Base-by-base conservation (phyloP, 2,113 vertebrate genomes). In the Engraulis encrasicolus region DNA sequence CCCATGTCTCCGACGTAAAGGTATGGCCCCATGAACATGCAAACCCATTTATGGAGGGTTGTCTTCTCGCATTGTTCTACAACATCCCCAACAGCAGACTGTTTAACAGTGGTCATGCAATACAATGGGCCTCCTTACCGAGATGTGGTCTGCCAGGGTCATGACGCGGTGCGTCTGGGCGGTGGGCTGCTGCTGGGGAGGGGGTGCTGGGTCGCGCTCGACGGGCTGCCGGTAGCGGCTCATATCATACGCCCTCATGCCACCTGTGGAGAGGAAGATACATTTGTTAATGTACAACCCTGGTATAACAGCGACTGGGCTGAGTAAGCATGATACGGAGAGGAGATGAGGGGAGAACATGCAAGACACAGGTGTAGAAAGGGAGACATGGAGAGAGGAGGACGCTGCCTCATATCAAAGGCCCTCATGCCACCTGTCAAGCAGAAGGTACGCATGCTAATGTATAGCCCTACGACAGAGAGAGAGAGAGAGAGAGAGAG, bases 141-240 rank as follows among this genome's bases (percentile, higher is more conserved):
- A 99, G 93, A 99, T 99, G 87, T 99, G 98, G 90, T 99, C 98
- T 1, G 98, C 98, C 77, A 99, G 94, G 31, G 98, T 99, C 95
- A 99, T 99, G 77, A 99, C 94, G 15, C 97, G 95, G 87, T 97
- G 98, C 6, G 97, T 99, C 88, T 97, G 97, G 27, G 96, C 94
- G 14, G 96, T 89, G 78, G 94, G 92, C 34, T 92, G 96, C 36
- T 93, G 96, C 17, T 97, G 98, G 14, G 96, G 93, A 74, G 95
- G 95, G 0, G 96, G 93, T 9, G 94, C 92, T 12, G 86, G 84
- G 52, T 54, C 86, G 82, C 1, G 86, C 50, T 95, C 94, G 36
- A 79, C 87, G 50, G 94, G 91, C 0, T 92, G 89, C 52, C 96
- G 94, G 78, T 96, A 99, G 83, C 97, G 96, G 89, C 95, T 95